Percentiles rank a stretch among this genome's conserved stretches.
Evolutionary conservation across 2,888 invertebrate genomes (phyloP).

Genomic region (Pocota personata): DNA sequence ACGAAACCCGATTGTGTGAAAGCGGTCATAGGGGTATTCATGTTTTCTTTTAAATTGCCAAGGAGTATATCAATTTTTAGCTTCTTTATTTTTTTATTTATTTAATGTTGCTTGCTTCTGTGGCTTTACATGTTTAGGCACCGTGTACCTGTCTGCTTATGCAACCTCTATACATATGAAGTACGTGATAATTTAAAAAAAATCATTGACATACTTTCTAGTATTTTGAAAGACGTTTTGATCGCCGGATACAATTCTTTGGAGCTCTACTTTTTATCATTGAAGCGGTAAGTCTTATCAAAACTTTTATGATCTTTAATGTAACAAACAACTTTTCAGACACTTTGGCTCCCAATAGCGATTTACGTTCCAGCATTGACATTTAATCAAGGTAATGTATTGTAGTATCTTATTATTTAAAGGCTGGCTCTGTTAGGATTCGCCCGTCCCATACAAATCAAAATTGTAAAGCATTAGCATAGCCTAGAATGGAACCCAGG

Average conservation of each 20-base stretch:
- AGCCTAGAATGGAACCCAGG: too few relatives aligned
- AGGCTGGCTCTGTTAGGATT: too few relatives aligned
- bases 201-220: constrained; percentile 78
- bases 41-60: too few relatives aligned
- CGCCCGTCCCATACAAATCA: too few relatives aligned
- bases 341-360: constrained; percentile 81
- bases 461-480: too few relatives aligned
- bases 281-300: constrained; percentile 85
- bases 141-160: neutral
- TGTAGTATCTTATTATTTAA: constrained; percentile 76
- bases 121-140: neutral
- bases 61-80: too few relatives aligned
- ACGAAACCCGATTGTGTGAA: too few relatives aligned
- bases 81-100: neutral
- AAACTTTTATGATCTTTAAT: neutral
- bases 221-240: constrained; percentile 89
- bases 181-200: neutral
- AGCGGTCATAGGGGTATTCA: too few relatives aligned
- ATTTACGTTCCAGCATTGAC: constrained; percentile 90
- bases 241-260: constrained; percentile 87
- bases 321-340: constrained; percentile 67
- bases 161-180: neutral
- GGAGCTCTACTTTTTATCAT: constrained; percentile 88
- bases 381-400: constrained; percentile 88
- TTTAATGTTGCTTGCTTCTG: neutral